Base-by-base conservation (phyloP, 2,113 vertebrate species). In the Thomomys bottae region DNA sequence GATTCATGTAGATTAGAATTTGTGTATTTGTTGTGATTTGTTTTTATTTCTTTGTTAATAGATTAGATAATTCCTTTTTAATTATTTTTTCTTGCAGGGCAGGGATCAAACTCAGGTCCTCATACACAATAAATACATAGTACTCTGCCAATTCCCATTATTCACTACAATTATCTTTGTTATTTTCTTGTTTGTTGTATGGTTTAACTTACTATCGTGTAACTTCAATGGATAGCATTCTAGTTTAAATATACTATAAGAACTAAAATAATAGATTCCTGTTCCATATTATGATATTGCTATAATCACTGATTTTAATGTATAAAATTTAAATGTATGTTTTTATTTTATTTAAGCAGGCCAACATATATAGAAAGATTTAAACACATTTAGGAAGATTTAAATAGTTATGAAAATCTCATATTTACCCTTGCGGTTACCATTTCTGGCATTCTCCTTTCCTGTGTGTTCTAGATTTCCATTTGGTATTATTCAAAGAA, bases 1-100 rank as follows among this genome's bases (percentile, higher is more conserved):
- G 63, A 40, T 84, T 63, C 34, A 87, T n/a, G 78, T 70, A 68
- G 10, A 64, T 88, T 91, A 91, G 12, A 93, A 84, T 64, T 36
- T 84, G 24, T 12, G 2, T 64, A 71, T 61, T 49, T n/a, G 8
- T 34, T 68, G 3, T 28, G 9, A 77, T 23, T 81, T 85, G 12
- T n/a, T 64, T 86, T 42, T 38, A 66, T 82, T 5, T 92, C 30
- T 30, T 79, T 77, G 3, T 88, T 71, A n/a, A 11, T 12, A 79
- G 32, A 59, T 30, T 61, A 75, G 5, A 6, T 80, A 4, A 73
- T 49, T 75, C 54, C 45, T 71, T 61, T 61, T 26, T 61, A 61
- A 3, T 54, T 54, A 14, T 54, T 54, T 54, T 17, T 54, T 54
- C 49, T 54, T 54, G 3, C 17, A 18, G 49, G 14, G 18, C 49